Evolutionary conservation across 1,140 invertebrate genomes (phyloP), one percentile per base, ranked within the genome.

Genomic region (Drosophila sp.): DNA sequence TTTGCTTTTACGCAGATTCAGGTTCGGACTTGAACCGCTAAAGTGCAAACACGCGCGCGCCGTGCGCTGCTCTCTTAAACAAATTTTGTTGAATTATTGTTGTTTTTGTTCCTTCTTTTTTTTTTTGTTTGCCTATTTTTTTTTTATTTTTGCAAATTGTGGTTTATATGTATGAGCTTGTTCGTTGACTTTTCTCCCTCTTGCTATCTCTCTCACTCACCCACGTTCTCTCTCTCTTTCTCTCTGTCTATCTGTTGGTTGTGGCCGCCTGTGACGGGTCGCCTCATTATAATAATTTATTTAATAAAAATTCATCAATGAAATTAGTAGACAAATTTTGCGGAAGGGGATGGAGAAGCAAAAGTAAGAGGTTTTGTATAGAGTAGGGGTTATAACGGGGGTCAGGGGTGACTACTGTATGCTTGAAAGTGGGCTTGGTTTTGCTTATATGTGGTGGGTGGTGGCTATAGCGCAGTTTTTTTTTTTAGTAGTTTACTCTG

Each of bases 221-320:
- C 5, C 29, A 11, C n/a, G 10, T 11, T 17, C 30, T 25, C 23
- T 66, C 25, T 56, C 33, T 54, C 4, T 32, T 8, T 33, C 32
- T 30, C 5, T 54, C 44, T 40, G 17, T 54, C 32, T 17, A 11
- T 8, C 8, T 63, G n/a, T 50, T 50, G 33, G 72, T 74, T 44
- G 44, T 33, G 69, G 40, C 60, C 47, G 47, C 60, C 50, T 25
- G 32, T 35, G 32, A 58, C n/a, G 44, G 50, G 10, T 30, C 38
- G 70, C 29, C 76, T 76, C 63, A 79, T 79, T 79, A 76, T 76
- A 79, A 79, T 79, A 79, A 76, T 79, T 79, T 79, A 79, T 79
- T 79, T 69, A 79, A 79, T 79, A 79, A 79, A 79, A 76, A 72
- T 72, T 79, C 70, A 76, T 72, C 73, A 76, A 79, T 79, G 74